These are phyloP conservation scores for Pterophyllum scalare DNA, from an alignment of 2,113 vertebrate genomes.

Conservation along the genomic window DNA sequence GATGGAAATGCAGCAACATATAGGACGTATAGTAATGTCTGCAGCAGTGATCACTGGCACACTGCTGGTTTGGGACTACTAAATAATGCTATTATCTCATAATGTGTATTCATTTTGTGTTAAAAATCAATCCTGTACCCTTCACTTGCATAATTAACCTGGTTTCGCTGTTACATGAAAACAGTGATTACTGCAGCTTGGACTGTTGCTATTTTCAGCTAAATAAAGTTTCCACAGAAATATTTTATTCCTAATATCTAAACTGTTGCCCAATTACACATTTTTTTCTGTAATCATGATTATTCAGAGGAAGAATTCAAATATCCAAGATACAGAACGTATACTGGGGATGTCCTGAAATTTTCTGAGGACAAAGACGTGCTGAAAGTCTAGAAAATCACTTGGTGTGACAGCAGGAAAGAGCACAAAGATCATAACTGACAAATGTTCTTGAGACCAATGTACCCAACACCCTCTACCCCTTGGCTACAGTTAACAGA, in stretches of 20 bases:
- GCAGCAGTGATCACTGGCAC: not conserved
- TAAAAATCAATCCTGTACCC: not conserved
- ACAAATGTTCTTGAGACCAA: not conserved
- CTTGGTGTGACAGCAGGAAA: no score
- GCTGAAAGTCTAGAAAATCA: not conserved
- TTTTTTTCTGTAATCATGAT: not conserved
- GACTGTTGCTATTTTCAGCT: not conserved
- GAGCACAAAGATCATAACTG: no score
- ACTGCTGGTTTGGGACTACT: not conserved
- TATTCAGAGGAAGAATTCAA: not conserved
- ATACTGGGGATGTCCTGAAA: no score
- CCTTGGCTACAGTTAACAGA: no score
- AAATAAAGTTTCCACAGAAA: not conserved
- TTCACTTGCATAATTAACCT: not conserved
- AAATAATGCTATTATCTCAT: not conserved
- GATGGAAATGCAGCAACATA: not conserved
- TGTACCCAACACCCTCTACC: no score
- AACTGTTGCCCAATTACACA: not conserved
- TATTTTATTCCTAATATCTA: not conserved
- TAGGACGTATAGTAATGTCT: rapidly evolving
- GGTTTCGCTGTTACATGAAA: not conserved
- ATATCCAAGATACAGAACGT: not conserved
- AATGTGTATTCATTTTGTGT: rapidly evolving
- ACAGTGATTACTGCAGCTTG: not conserved
- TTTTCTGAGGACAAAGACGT: not conserved